Conservation (phyloP, 92 coral and sea anemone species). For the Epizoanthus fatuus region DNA sequence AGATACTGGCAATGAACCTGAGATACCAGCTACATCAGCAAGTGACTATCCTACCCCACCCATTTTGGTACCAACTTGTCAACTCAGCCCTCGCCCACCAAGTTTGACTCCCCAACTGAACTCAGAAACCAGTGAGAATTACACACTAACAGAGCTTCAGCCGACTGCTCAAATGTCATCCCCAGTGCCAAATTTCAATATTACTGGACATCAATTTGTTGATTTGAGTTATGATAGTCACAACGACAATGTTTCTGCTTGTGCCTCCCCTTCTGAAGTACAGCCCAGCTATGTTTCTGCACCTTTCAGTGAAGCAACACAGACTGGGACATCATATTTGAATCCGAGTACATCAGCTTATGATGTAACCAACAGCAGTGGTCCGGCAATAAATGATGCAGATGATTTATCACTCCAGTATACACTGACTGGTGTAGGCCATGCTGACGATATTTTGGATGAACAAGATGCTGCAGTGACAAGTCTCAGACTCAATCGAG, state of each 20-base stretch:
- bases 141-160: conserved; percentile 23
- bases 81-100: background rate
- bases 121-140: conserved; percentile 9
- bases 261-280: background rate
- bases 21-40: background rate
- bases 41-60: background rate
- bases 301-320: background rate
- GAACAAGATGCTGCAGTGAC: conserved; percentile 11
- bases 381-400: background rate
- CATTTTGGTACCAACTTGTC: background rate
- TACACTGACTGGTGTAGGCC: background rate
- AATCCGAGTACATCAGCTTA: background rate
- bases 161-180: conserved; percentile 2
- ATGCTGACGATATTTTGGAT: background rate
- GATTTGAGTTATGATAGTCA: background rate
- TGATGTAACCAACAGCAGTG: background rate
- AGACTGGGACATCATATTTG: background rate
- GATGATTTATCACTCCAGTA: background rate
- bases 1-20: background rate
- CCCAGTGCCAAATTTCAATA: background rate
- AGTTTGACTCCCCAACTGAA: conserved; percentile 8
- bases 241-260: background rate
- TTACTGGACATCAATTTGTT: background rate
- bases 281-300: background rate
- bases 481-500: conserved; percentile 26